These are phyloP conservation scores for Microtus richardsoni DNA, from an alignment of 2,113 vertebrate species.

Conservation along the genomic window DNA sequence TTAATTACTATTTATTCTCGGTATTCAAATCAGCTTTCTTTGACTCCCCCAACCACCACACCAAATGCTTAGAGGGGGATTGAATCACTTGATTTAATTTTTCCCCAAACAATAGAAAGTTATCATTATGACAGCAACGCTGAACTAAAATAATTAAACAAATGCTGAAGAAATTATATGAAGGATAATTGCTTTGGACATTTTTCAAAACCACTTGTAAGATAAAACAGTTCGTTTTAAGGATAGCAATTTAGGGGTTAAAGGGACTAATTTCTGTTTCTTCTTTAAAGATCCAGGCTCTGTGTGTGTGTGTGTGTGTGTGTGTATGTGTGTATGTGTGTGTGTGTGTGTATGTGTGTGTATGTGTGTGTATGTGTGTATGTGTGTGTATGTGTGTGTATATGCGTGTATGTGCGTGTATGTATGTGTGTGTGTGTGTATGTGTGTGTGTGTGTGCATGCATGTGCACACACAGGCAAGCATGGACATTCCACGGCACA, in stretches of 20 bases:
- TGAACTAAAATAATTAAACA: constrained; percentile 61
- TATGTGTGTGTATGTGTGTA: neutral
- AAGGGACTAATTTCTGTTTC: constrained; percentile 23
- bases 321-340: neutral
- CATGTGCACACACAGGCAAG: accelerated
- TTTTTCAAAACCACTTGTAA: constrained; percentile 33
- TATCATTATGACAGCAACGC: constrained; percentile 51
- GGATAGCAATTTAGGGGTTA: neutral
- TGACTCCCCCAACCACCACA: neutral
- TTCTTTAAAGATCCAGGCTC: neutral
- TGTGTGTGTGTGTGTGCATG: neutral
- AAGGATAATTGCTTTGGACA: neutral
- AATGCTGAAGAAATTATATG: neutral
- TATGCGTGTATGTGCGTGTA: no score
- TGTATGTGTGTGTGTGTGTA: neutral
- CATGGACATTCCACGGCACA: no score
- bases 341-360: neutral
- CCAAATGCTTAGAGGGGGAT: constrained; percentile 38
- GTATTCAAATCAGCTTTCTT: constrained; percentile 60
- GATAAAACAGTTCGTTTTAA: constrained; percentile 29
- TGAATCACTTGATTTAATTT: constrained; percentile 71
- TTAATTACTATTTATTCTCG: constrained; percentile 76
- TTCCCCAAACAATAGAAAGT: constrained; percentile 73
- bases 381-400: no score
- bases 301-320: neutral